These are phyloP conservation scores for Pantherophis vulpinus DNA, from an alignment of 2,797 vertebrate genomes.

Conservation along the genomic window DNA sequence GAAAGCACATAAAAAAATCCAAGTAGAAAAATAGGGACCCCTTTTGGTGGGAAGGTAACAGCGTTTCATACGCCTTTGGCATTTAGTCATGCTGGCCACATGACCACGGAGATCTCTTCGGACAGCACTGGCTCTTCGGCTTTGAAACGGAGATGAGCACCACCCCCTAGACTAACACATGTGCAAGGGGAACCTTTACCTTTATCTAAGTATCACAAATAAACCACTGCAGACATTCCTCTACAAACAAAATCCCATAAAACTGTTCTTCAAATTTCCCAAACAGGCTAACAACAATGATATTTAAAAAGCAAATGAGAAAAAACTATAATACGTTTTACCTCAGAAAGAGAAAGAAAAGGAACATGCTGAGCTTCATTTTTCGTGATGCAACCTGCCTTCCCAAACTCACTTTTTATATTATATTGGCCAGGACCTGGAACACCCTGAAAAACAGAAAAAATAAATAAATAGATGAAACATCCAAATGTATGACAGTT, in stretches of 20 bases:
- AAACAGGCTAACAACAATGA: neutral
- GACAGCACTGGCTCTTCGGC: too few relatives aligned
- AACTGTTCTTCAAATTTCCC: neutral
- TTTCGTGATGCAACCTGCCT: constrained; percentile 8
- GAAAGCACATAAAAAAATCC: too few relatives aligned
- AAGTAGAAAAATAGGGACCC: too few relatives aligned
- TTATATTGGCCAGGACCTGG: constrained; percentile 64
- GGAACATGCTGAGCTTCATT: constrained; percentile 32
- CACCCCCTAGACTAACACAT: too few relatives aligned
- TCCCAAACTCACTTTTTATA: constrained; percentile 62
- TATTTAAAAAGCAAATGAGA: neutral
- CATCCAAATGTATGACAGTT: neutral
- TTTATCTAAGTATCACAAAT: neutral
- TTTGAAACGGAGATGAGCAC: too few relatives aligned
- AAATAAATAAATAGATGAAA: neutral
- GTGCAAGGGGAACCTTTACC: too few relatives aligned
- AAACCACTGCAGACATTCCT: neutral
- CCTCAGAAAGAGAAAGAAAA: constrained; percentile 65
- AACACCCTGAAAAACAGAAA: constrained; percentile 53
- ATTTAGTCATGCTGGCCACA: too few relatives aligned
- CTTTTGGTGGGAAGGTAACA: too few relatives aligned
- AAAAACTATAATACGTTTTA: constrained; percentile 30
- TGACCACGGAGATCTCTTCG: too few relatives aligned
- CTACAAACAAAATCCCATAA: neutral
- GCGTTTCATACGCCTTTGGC: fast-evolving